These are phyloP conservation scores for Ctenopoma kingsleyae DNA, from an alignment of 2,797 vertebrate species.

Conservation along the genomic window DNA sequence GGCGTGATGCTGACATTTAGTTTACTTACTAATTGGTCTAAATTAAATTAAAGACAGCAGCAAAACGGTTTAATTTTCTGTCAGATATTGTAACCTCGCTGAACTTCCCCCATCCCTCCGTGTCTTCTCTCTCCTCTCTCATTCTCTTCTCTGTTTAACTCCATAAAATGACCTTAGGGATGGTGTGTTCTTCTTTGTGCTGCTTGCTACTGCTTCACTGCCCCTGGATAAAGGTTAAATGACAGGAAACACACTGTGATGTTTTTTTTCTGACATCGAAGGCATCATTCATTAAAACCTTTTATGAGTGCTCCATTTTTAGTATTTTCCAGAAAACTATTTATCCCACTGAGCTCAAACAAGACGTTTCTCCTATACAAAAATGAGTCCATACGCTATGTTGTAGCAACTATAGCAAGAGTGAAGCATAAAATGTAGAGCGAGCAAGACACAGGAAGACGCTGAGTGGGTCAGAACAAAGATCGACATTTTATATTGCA, in stretches of 20 bases:
- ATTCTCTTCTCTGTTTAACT: neutral
- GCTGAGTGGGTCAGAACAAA: no score
- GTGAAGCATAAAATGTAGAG: no score
- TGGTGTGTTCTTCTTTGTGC: neutral
- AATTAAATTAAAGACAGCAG: neutral
- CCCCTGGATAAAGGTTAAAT: neutral
- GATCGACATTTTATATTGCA: no score
- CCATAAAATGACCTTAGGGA: neutral
- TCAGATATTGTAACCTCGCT: neutral
- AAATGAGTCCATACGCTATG: no score
- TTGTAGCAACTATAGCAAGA: no score
- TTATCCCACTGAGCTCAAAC: no score
- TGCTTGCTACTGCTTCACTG: neutral
- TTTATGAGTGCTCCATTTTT: neutral
- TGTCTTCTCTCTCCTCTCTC: neutral
- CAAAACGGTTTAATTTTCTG: neutral
- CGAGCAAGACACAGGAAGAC: no score
- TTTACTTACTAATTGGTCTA: neutral
- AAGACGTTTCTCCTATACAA: no score
- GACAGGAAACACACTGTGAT: neutral
- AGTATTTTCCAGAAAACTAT: neutral
- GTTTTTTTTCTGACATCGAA: neutral
- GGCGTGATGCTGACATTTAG: neutral
- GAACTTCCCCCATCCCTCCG: neutral
- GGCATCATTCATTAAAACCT: no score